These are phyloP conservation scores for Eupeodes luniger DNA, from an alignment of 2,888 invertebrate genomes.

Conservation along the genomic window DNA sequence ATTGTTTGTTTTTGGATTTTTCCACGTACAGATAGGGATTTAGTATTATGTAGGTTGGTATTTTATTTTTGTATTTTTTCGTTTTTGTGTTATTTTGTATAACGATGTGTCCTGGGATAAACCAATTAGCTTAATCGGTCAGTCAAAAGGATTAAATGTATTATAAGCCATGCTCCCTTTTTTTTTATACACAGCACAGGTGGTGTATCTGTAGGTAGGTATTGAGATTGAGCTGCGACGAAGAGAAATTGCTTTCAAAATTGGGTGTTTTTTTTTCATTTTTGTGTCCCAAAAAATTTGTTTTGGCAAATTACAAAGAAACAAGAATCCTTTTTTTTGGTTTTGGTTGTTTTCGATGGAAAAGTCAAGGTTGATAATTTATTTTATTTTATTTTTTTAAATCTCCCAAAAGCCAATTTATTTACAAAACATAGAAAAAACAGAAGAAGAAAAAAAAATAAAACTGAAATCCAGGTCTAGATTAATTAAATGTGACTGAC, in stretches of 20 bases:
- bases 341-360: neutral
- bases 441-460: too few relatives aligned
- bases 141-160: conserved; percentile 62
- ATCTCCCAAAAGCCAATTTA: conserved; percentile 39
- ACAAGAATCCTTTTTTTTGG: neutral
- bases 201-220: conserved; percentile 4
- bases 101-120: conserved; percentile 66
- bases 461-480: neutral
- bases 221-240: conserved; percentile 4
- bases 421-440: neutral
- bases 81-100: conserved; percentile 43
- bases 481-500: conserved; percentile 51
- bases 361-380: conserved; percentile 23
- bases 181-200: conserved; percentile 4
- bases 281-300: neutral
- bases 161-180: conserved; percentile 39
- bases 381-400: conserved; percentile 26
- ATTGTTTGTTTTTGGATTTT: conserved; percentile 60
- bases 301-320: neutral
- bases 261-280: neutral
- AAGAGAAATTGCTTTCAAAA: conserved; percentile 35
- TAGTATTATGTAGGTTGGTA: neutral
- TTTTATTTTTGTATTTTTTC: neutral
- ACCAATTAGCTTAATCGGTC: conserved; percentile 69
- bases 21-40: conserved; percentile 42